These are phyloP conservation scores for Prorops nasuta DNA, from an alignment of 1,140 invertebrate genomes.

Conservation along the genomic window DNA sequence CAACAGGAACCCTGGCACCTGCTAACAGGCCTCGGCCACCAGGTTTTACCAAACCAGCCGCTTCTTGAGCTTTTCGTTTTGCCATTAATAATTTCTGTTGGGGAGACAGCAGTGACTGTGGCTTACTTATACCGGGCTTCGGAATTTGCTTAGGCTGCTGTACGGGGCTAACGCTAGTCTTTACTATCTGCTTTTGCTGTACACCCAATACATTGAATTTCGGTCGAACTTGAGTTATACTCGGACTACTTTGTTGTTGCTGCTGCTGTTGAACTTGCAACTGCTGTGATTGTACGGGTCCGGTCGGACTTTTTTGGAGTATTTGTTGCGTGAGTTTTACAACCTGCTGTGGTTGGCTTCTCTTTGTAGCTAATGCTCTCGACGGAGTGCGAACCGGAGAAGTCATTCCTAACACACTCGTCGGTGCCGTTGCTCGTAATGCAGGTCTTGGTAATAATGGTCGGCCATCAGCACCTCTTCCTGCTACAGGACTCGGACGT, in stretches of 20 bases:
- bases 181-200: conserved; percentile 32
- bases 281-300: conserved; percentile 16
- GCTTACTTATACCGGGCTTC: conserved; percentile 34
- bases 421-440: conserved; percentile 37
- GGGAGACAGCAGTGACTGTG: conserved; percentile 46
- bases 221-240: conserved; percentile 35
- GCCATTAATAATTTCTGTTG: conserved; percentile 54
- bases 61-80: conserved; percentile 50
- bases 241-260: conserved; percentile 21
- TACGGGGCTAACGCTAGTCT: conserved; percentile 21
- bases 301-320: conserved; percentile 33
- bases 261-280: too few relatives aligned
- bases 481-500: conserved; percentile 26
- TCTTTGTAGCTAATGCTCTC: conserved; percentile 33
- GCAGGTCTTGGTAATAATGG: conserved; percentile 44
- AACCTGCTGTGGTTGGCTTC: conserved; percentile 24
- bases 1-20: conserved; percentile 18
- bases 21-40: conserved; percentile 31
- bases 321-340: conserved; percentile 36
- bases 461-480: conserved; percentile 38
- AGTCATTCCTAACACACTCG: conserved; percentile 39
- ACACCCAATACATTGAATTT: conserved; percentile 33
- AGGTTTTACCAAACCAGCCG: conserved; percentile 39
- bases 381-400: conserved; percentile 39
- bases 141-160: conserved; percentile 29